Evolutionary conservation across 1,140 invertebrate genomes (phyloP).

Genomic region (Bradysia coprophila): DNA sequence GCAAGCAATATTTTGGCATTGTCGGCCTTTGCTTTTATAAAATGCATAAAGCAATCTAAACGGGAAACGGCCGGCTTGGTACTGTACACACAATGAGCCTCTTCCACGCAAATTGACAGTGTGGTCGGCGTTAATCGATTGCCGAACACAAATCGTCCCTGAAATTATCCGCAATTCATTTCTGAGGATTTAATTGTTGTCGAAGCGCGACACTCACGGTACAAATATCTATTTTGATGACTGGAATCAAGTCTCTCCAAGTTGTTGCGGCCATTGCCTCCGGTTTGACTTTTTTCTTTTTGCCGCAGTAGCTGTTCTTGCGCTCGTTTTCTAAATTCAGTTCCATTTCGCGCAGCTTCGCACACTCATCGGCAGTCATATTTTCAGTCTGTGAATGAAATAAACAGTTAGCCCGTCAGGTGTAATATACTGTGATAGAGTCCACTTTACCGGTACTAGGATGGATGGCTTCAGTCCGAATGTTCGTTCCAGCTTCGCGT

Average conservation of each 20-base stretch:
- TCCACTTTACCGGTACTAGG: constrained; percentile 29
- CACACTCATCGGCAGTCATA: constrained; percentile 14
- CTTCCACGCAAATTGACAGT: constrained; percentile 81
- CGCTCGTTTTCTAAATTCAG: constrained; percentile 39
- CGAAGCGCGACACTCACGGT: constrained; percentile 32
- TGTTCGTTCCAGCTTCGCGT: constrained; percentile 70
- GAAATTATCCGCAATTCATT: constrained; percentile 11
- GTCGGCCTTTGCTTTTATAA: constrained; percentile 85
- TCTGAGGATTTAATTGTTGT: no score
- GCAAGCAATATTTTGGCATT: constrained; percentile 89
- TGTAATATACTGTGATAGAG: neutral
- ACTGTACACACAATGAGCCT: constrained; percentile 86
- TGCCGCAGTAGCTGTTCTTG: constrained; percentile 23
- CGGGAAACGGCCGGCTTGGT: constrained; percentile 86
- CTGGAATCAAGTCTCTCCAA: constrained; percentile 92
- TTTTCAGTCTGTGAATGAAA: constrained; percentile 6
- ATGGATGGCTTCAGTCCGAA: constrained; percentile 71
- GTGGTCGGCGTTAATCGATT: constrained; percentile 89
- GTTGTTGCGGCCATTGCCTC: constrained; percentile 63
- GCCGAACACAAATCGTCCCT: constrained; percentile 89
- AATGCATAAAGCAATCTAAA: constrained; percentile 92
- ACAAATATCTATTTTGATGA: constrained; percentile 87
- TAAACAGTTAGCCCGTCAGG: neutral
- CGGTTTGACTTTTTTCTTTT: constrained; percentile 42
- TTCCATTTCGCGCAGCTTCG: constrained; percentile 28